Base-by-base conservation (phyloP, 2,113 vertebrate species). In the Scytalopus superciliaris region DNA sequence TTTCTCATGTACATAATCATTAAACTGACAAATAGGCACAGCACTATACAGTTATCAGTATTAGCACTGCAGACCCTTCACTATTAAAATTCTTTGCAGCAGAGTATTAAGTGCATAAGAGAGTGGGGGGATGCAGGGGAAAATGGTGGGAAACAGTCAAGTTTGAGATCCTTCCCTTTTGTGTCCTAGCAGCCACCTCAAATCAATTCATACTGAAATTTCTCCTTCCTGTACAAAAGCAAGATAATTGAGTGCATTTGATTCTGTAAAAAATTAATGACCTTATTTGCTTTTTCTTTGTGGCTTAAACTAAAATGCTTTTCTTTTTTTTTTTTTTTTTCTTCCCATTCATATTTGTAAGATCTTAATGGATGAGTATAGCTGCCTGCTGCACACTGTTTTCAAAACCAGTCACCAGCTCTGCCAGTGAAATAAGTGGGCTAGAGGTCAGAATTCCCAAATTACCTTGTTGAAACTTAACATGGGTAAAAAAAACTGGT, bases 21-120 rank as follows among this genome's bases (percentile, higher is more conserved):
- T 96, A 97, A 98, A 94, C 87, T 97, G 96, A 97, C 94, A 96
- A 96, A 97, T 93, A 94, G 92, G 63, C 70, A 68, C 53, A 78
- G 88, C 67, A 60, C 79, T 78, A 45, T 27, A 49, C 56, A 87
- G 92, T 91, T 96, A 92, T 96, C 96, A 95, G 74, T 80, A 94
- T 83, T 92, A 92, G 70, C 64, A 79, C 62, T n/a, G 7, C 81
- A 94, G 67, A 50, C 66, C 64, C 74, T 79, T 91, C 85, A 78
- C 83, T 92, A 37, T 86, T 90, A 91, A 94, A 94, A 90, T 35
- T 40, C 84, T 81, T 84, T 81, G 73, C 64, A 92, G 59, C 63
- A 70, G 57, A 52, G 70, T 81, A 90, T 49, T 84, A 53, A 91
- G 31, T 87, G 67, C 35, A 66, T 66, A 66, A 72, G 35, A 25